phyloP scores from a whole-genome alignment of 2,113 vertebrate genomes.

The Probosciger aterrimus region DNA sequence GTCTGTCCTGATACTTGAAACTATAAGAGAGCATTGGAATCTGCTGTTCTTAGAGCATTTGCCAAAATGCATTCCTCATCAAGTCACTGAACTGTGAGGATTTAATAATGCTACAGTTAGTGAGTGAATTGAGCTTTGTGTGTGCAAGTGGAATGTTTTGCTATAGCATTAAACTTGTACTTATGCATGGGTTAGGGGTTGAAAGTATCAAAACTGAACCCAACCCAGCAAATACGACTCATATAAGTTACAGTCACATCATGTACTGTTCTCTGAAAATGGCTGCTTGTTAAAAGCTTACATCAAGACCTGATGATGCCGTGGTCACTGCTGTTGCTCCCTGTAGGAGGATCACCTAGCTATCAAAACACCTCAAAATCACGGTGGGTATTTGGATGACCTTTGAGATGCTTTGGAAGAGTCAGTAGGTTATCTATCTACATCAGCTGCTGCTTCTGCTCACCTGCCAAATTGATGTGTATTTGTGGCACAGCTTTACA shows the following conservation, averaged over 20 bases:
- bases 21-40: not conserved
- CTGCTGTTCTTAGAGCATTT: not conserved
- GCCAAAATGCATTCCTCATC: not conserved
- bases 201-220: not conserved
- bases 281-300: not conserved
- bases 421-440: not conserved
- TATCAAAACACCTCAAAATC: not conserved
- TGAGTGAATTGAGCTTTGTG: not conserved
- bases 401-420: not conserved
- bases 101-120: not conserved
- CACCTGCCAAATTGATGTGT: not conserved
- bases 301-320: not conserved
- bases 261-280: not conserved
- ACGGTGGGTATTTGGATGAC: not conserved
- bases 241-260: not conserved
- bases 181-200: not conserved
- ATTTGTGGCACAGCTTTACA: not conserved
- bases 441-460: not conserved
- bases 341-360: not conserved
- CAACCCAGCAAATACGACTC: not conserved
- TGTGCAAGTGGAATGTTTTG: not conserved
- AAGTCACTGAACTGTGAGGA: not conserved
- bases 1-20: not conserved
- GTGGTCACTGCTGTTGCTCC: not conserved
- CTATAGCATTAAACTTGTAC: not conserved